Evolutionary conservation across 2,797 vertebrate genomes (phyloP).

Genomic region (Myiothlypis coronata): DNA sequence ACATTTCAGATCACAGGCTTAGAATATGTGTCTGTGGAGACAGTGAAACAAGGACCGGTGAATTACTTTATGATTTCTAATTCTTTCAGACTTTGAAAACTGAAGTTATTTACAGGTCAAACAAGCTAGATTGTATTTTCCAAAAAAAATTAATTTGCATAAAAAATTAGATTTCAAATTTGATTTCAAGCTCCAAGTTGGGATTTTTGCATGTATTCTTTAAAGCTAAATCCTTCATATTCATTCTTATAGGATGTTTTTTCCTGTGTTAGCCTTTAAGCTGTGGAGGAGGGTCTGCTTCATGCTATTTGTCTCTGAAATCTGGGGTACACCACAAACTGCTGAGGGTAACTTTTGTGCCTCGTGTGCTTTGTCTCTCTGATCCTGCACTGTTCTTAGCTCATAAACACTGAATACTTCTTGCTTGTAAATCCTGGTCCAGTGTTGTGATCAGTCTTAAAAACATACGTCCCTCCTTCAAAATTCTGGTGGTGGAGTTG

Average conservation of each 20-base stretch:
- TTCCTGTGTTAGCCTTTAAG: neutral
- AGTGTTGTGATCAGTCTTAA: neutral
- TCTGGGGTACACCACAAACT: neutral
- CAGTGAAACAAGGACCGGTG: neutral
- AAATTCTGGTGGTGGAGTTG: neutral
- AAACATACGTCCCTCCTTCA: rapidly evolving
- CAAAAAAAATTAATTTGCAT: neutral
- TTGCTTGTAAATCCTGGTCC: neutral
- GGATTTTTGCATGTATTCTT: neutral
- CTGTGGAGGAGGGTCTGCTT: neutral
- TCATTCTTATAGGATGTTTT: neutral
- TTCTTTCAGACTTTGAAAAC: neutral
- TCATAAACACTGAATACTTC: neutral
- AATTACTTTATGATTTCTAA: neutral
- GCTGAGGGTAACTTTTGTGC: neutral
- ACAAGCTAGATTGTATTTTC: neutral
- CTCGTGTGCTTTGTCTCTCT: neutral
- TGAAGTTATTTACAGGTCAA: neutral
- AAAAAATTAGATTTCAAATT: neutral
- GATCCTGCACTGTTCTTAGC: neutral
- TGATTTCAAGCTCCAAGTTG: neutral
- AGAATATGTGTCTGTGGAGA: neutral
- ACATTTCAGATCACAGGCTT: neutral
- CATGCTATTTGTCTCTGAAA: neutral
- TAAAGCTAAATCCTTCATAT: neutral